Percentiles rank a stretch among this genome's conserved stretches.
These are phyloP conservation scores for Morpho deidamia DNA, from an alignment of 2,888 invertebrate genomes.

Conservation along the genomic window DNA sequence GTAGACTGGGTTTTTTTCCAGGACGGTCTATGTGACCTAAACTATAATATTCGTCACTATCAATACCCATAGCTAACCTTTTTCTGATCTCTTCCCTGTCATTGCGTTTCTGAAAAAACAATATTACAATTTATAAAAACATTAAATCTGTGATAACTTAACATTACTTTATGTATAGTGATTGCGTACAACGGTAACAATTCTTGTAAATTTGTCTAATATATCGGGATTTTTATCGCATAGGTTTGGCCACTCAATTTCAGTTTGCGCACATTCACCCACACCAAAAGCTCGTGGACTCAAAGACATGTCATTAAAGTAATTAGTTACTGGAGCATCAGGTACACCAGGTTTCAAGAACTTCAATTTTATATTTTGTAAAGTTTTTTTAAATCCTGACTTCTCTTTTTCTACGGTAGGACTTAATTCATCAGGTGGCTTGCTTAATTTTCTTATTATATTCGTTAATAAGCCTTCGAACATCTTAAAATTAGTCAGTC, in stretches of 20 bases:
- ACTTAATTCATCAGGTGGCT: slow-evolving; percentile 45
- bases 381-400: slow-evolving; percentile 49
- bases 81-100: slow-evolving; percentile 95
- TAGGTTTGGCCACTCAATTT: slow-evolving; percentile 77
- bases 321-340: slow-evolving; percentile 36
- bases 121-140: not conserved
- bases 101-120: slow-evolving; percentile 86
- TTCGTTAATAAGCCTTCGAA: slow-evolving; percentile 64
- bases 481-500: slow-evolving; percentile 72
- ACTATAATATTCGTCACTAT: slow-evolving; percentile 85
- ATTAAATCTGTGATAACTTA: not conserved
- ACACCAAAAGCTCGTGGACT: slow-evolving; percentile 76
- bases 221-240: slow-evolving; percentile 67
- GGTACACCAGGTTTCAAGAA: slow-evolving; percentile 43
- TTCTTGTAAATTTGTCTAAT: slow-evolving; percentile 69
- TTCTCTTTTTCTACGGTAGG: slow-evolving; percentile 45
- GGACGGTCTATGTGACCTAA: slow-evolving; percentile 80
- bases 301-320: slow-evolving; percentile 62
- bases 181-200: slow-evolving; percentile 50
- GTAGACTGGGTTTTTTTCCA: slow-evolving; percentile 91
- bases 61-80: slow-evolving; percentile 91
- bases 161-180: not conserved
- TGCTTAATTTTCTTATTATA: slow-evolving; percentile 63
- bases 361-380: slow-evolving; percentile 56
- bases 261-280: slow-evolving; percentile 60